Base-by-base conservation (phyloP, 2,888 invertebrate species). In the Chirona hameri region DNA sequence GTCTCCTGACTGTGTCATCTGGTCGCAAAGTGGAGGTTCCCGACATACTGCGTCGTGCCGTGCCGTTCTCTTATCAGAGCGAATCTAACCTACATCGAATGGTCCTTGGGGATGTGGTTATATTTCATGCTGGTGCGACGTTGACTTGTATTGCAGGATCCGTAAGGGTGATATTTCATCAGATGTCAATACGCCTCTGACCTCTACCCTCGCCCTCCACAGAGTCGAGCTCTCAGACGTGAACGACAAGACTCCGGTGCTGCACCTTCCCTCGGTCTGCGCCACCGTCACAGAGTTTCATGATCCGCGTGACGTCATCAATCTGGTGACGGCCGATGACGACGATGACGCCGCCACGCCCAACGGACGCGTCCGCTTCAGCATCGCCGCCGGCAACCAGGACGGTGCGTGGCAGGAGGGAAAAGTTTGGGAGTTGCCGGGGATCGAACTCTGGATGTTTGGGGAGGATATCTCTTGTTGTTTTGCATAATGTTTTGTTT, bases 241-340 rank as follows among this genome's bases (percentile, higher is more conserved):
- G 79, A 97, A 97, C 87, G 97, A 97, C 88, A 95, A 95, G 87
- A 88, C 91, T 0, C 96, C 96, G 0, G 90, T 92, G 82, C 90
- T 97, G 46, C 91, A 91, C 27, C 79, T 83, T 81, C 79, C 79
- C 69, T 60, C 79, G 9, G 84, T 83, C 0, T 96, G 96, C 87
- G 90, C 93, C 0, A 92, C 93, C 27, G 92, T 96, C 83, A 95
- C 95, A 0, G 97, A 97, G 89, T 97, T 96, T 88, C 96, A 96
- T 87, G 93, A 94, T 86, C 89, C 92, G n/a, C 91, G 93, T 29
- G 95, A 95, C 85, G 90, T 93, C 4, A 92, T 97, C 82, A 91
- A 92, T n/a, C 89, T 92, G 0, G 90, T 96, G 18, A 91, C 93
- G 84, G 95, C 93, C 0, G 92, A 91, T n/a, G 97, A 97, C 88